Base-by-base conservation (phyloP, 2,113 vertebrate species). In the Oriolus oriolus region DNA sequence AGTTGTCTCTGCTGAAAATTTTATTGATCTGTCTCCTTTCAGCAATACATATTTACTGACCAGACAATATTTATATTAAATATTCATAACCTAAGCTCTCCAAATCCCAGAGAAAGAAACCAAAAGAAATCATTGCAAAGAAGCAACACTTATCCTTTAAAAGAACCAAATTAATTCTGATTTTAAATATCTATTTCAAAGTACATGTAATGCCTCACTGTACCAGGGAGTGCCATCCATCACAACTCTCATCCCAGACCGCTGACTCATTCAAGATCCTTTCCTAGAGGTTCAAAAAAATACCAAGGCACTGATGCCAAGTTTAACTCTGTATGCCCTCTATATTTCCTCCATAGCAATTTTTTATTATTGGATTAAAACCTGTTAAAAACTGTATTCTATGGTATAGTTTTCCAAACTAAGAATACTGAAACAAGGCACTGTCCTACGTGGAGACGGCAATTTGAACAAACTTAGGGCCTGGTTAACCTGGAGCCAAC, bases 271-370 rank as follows among this genome's bases (percentile, higher is more conserved):
- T 78, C 95, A 87, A 96, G 92, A 90, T 86, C 90, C 85, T 94
- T 96, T 95, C 95, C 93, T 96, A 96, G 93, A 97, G 92, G 83
- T 94, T 79, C 80, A 88, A 96, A 96, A 91, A 95, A 95, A 91
- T 23, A 93, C 5, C 79, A 80, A 86, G 57, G 60, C 73, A 45
- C 52, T 37, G 53, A 84, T 87, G 93, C 89, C 92, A 96, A 94
- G 52, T 74, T 61, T 54, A 79, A 90, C 57, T 93, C 41, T 64
- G 44, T 27, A 78, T n/a, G 65, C 16, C 47, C n/a, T 64, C 68
- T 39, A 2, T n/a, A 7, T 13, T 75, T 75, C 33, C 47, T 66
- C 50, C 35, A 9, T 0, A 31, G 16, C 16, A 6, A 1, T 60
- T 79, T 52, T 47, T 70, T 45, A 21, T 53, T 49, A 28, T 45